Evolutionary conservation across 1,140 invertebrate genomes (phyloP), one percentile per base, ranked within the genome.

Genomic region (Akabosia matsudoensis): DNA sequence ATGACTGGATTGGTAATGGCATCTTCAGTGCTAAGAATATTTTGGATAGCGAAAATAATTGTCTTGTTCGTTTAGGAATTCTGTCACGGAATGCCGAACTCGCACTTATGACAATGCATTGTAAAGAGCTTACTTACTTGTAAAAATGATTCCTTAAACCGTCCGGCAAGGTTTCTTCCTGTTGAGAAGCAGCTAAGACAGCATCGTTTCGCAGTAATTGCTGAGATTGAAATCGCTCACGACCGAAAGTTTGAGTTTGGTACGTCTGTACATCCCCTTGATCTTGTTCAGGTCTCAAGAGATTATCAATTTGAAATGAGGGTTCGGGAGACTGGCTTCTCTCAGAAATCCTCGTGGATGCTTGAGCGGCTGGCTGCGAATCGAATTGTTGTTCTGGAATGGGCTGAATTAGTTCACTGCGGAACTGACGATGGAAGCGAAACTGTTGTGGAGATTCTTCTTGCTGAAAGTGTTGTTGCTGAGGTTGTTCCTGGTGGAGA

Each of bases 101-200:
- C n/a, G n/a, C n/a, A n/a, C n/a, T n/a, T n/a, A n/a, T n/a, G n/a
- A n/a, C n/a, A n/a, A n/a, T n/a, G n/a, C n/a, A n/a, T n/a, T n/a
- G n/a, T n/a, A n/a, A n/a, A n/a, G n/a, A n/a, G n/a, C n/a, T n/a
- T 18, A 7, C 70, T 72, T 72, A 72, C 70, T 72, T 72, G 34
- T 72, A 72, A 72, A 72, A 72, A n/a, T 14, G 70, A 72, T 72
- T 72, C 45, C 70, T 72, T 1, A 72, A 22, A 2, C 3, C 18
- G 1, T 72, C 70, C 24, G 70, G 70, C 3, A 72, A 34, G 16
- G 33, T 51, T 2, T 72, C 31, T 14, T 72, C 70, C 34, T 7
- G 45, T 24, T 51, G 4, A 3, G 37, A 7, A 1, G 31, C 28
- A 3, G 13, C 33, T 1, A 72, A 7, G n/a, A 72, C 70, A 7